Percentiles rank a stretch among this genome's conserved stretches.
These are phyloP conservation scores for Ameiurus melas DNA, from an alignment of 2,113 vertebrate genomes.

Conservation along the genomic window DNA sequence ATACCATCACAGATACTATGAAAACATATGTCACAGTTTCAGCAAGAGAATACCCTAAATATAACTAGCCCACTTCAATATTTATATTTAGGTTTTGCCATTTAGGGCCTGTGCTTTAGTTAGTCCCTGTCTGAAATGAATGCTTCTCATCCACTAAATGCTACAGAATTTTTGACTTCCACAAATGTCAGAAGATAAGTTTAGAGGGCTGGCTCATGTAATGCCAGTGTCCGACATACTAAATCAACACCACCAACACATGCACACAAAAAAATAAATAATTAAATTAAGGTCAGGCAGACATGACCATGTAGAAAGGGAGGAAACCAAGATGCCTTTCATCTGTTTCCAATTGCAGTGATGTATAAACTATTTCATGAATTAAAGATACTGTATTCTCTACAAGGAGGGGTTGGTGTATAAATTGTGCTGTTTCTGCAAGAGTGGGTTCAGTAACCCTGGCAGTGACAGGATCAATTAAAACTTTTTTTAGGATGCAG, in stretches of 20 bases:
- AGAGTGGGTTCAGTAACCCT: background rate
- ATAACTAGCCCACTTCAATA: slow-evolving; percentile 5
- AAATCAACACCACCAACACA: background rate
- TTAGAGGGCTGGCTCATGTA: background rate
- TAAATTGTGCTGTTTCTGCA: background rate
- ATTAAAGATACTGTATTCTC: background rate
- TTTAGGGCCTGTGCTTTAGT: background rate
- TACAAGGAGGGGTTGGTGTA: too few relatives aligned
- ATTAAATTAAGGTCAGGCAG: background rate
- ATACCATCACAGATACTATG: slow-evolving; percentile 8
- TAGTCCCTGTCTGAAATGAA: background rate
- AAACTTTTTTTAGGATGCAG: background rate
- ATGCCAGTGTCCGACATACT: background rate
- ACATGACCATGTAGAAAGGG: background rate
- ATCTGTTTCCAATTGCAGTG: slow-evolving; percentile 41
- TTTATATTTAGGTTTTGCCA: background rate
- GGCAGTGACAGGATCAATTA: background rate
- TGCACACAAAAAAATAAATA: background rate
- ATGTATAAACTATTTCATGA: slow-evolving; percentile 16
- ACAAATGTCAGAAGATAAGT: background rate
- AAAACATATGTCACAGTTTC: background rate
- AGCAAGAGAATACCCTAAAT: slow-evolving; percentile 8
- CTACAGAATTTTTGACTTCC: background rate
- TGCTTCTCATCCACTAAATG: background rate
- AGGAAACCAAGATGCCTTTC: slow-evolving; percentile 28